phyloP scores from a whole-genome alignment of 1,140 invertebrate genomes.

The Drosophila sp. region DNA sequence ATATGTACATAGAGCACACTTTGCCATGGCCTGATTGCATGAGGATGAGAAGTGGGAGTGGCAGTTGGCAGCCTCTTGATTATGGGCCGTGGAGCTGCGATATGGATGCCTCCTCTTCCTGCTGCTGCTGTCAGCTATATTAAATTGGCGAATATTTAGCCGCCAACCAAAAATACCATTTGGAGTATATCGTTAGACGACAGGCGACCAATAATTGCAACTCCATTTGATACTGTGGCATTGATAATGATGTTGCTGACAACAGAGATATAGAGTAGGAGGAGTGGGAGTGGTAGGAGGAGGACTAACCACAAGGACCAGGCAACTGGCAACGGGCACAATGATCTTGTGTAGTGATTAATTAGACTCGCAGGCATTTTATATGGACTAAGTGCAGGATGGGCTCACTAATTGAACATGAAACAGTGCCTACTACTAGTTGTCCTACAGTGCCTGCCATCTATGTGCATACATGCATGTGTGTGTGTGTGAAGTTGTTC shows the following conservation, averaged over 20 bases:
- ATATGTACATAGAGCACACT: slow-evolving; percentile 2
- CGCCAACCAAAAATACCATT: slow-evolving; percentile 57
- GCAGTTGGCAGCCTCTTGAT: neutral
- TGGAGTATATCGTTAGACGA: slow-evolving; percentile 50
- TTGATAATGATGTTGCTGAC: slow-evolving; percentile 47
- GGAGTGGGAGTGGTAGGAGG: neutral
- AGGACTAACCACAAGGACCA: slow-evolving; percentile 6
- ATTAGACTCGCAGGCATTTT: slow-evolving; percentile 80
- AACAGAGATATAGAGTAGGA: neutral
- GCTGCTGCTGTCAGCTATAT: neutral
- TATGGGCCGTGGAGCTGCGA: neutral
- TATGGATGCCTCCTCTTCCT: too few species aligned
- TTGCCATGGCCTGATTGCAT: slow-evolving; percentile 16
- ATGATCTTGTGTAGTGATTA: slow-evolving; percentile 60
- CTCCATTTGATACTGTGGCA: slow-evolving; percentile 33
- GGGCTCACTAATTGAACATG: slow-evolving; percentile 76
- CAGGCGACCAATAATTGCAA: slow-evolving; percentile 22
- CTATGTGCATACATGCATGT: neutral
- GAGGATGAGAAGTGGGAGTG: neutral
- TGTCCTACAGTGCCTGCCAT: neutral
- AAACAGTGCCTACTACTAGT: slow-evolving; percentile 18
- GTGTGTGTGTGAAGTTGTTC: neutral
- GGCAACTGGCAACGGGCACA: slow-evolving; percentile 1
- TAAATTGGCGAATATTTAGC: slow-evolving; percentile 45
- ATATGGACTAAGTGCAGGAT: slow-evolving; percentile 58